Evolutionary conservation across 2,888 invertebrate species (phyloP), one percentile per base, ranked within the genome.

Genomic region (Ariolimax columbianus): DNA sequence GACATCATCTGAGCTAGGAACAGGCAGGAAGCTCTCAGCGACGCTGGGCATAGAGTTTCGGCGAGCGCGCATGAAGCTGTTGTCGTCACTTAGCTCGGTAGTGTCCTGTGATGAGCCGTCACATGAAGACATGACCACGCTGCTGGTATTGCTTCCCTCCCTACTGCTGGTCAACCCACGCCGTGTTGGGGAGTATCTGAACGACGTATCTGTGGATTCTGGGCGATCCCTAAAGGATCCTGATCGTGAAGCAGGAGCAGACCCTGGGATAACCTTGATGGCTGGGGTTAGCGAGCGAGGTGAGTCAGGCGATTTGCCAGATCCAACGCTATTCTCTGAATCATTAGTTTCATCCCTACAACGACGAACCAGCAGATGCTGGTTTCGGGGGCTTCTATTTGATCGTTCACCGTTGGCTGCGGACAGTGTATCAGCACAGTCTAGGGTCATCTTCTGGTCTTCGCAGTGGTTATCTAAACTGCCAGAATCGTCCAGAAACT

Each of bases 21-120:
- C 86, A 72, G 47, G 70, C 23, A 89, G 82, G n/a, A 88, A 86
- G 86, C 81, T 86, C 51, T 84, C 80, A 43, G 81, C 43, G 14
- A 87, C 87, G 82, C 84, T 86, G 26, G 89, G 89, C 88, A 89
- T 88, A 82, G 89, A 89, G 79, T 88, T 90, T 33, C 89, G 85
- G 1, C 90, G 83, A 4, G 84, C 78, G n/a, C 78, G 79, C 59
- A 86, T 33, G 23, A 17, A 23, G 7, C 68, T 47, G 9, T 40
- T 7, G 66, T 51, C 78, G 59, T 47, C 78, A 23, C n/a, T 59
- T 33, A 30, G n/a, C 19, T 66, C 77, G 51, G 36, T 0, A 1
- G 26, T 47, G 14, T 72, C 38, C 51, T 33, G 38, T 9, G 40
- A 14, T 7, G 70, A 72, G 36, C 55, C 23, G 0, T 72, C 72